Evolutionary conservation across 1,140 invertebrate genomes (phyloP).

Genomic region (Temnothorax nylanderi): DNA sequence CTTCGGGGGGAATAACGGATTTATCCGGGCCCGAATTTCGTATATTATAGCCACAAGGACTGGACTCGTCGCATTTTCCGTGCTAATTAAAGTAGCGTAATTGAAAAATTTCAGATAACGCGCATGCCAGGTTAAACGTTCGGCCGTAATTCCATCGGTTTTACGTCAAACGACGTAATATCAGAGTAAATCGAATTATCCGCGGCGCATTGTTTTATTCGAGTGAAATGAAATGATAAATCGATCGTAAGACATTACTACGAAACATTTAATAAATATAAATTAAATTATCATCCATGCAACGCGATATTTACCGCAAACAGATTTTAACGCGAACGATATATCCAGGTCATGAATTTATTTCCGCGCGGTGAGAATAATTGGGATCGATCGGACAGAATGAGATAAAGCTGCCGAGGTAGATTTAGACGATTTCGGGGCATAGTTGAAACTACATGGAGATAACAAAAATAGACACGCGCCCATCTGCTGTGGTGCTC

Average conservation of each 20-base stretch:
- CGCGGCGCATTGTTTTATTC: conserved; percentile 39
- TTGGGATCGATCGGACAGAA: conserved; percentile 7
- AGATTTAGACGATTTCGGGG: conserved; percentile 54
- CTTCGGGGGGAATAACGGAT: conserved; percentile 39
- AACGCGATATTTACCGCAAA: conserved; percentile 22
- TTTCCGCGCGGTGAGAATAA: background rate
- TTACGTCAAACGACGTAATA: conserved; percentile 52
- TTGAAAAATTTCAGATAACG: conserved; percentile 68
- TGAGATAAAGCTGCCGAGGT: conserved; percentile 6
- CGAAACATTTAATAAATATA: conserved; percentile 35
- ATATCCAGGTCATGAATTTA: conserved; percentile 31
- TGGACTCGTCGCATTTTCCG: conserved; percentile 61
- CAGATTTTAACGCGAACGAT: conserved; percentile 21
- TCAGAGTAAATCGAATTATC: conserved; percentile 49
- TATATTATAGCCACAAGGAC: conserved; percentile 43
- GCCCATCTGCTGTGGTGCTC: conserved; percentile 61
- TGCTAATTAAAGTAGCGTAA: conserved; percentile 65
- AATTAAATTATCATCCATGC: conserved; percentile 41
- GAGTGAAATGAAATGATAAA: conserved; percentile 49
- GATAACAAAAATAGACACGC: conserved; percentile 61
- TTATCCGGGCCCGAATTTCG: conserved; percentile 29
- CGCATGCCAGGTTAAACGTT: conserved; percentile 42
- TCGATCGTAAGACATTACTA: conserved; percentile 51
- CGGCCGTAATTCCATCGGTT: conserved; percentile 49
- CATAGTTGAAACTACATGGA: conserved; percentile 48